Evolutionary conservation across 2,888 invertebrate genomes (phyloP).

Genomic region (Hypercompe scribonia): DNA sequence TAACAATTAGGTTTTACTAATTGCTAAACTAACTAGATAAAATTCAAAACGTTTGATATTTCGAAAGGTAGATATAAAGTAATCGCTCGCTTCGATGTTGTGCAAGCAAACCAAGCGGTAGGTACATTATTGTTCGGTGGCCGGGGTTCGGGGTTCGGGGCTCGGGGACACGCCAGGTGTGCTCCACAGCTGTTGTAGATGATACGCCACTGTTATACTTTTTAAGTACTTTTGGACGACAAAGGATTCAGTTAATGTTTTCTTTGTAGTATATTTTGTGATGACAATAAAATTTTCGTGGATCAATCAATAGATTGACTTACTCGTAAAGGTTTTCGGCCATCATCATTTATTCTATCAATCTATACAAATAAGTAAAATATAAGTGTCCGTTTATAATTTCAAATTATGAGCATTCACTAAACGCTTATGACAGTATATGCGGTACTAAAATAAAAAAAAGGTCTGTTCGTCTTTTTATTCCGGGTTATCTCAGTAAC

Average conservation of each 20-base stretch:
- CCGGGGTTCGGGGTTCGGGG: conserved; percentile 1
- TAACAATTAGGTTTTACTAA: too few relatives aligned
- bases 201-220: conserved; percentile 7
- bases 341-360: background rate
- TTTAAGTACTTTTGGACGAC: conserved; percentile 9
- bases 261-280: background rate
- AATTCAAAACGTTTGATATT: background rate
- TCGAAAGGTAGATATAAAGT: background rate
- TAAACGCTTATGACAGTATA: too few relatives aligned
- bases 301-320: background rate
- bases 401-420: too few relatives aligned
- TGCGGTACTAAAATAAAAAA: too few relatives aligned
- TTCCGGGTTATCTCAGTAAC: too few relatives aligned
- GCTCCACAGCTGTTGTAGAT: conserved; percentile 2
- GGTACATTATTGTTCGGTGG: background rate
- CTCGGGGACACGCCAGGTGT: conserved; percentile 14
- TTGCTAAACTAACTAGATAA: too few relatives aligned
- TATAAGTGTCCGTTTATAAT: too few relatives aligned
- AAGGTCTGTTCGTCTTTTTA: too few relatives aligned
- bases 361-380: background rate
- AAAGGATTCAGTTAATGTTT: background rate
- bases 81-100: background rate
- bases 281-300: background rate
- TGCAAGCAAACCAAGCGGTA: background rate
- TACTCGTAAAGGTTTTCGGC: too few relatives aligned